phyloP scores from a whole-genome alignment of 2,113 vertebrate genomes.

The Silurus asotus region DNA sequence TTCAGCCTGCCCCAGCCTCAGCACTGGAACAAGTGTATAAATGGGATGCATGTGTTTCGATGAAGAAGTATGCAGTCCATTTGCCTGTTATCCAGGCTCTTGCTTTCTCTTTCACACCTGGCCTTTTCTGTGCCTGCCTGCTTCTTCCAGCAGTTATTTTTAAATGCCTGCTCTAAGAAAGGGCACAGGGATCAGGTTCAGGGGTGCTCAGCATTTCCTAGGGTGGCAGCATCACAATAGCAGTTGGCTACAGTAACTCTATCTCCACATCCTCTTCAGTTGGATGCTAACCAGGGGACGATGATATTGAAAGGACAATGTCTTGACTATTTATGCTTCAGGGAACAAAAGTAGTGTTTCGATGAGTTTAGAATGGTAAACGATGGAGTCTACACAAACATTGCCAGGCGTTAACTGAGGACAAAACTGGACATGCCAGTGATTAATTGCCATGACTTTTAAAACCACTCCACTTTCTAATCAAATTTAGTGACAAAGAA shows the following conservation, averaged over 20 bases:
- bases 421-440: constrained; percentile 9
- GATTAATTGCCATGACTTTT: constrained; percentile 39
- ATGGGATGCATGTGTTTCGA: not conserved
- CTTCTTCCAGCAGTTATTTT: constrained; percentile 64
- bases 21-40: constrained; percentile 2
- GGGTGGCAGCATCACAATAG: constrained; percentile 61
- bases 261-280: constrained; percentile 47
- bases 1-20: not conserved
- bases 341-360: not conserved
- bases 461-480: constrained; percentile 31
- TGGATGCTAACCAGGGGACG: constrained; percentile 43
- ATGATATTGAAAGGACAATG: constrained; percentile 34
- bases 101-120: constrained; percentile 22
- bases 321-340: constrained; percentile 15
- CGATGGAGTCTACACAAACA: not conserved
- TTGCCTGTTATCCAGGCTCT: constrained; percentile 35
- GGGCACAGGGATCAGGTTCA: constrained; percentile 70
- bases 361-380: constrained; percentile 5
- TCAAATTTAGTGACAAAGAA: constrained; percentile 30
- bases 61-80: constrained; percentile 23
- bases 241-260: constrained; percentile 61
- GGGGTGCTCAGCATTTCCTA: constrained; percentile 70
- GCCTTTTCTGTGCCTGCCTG: constrained; percentile 27
- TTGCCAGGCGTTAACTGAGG: not conserved
- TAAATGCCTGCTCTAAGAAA: constrained; percentile 61